Conservation (phyloP, 92 coral and sea anemone genomes). For the Blastomussa wellsi region DNA sequence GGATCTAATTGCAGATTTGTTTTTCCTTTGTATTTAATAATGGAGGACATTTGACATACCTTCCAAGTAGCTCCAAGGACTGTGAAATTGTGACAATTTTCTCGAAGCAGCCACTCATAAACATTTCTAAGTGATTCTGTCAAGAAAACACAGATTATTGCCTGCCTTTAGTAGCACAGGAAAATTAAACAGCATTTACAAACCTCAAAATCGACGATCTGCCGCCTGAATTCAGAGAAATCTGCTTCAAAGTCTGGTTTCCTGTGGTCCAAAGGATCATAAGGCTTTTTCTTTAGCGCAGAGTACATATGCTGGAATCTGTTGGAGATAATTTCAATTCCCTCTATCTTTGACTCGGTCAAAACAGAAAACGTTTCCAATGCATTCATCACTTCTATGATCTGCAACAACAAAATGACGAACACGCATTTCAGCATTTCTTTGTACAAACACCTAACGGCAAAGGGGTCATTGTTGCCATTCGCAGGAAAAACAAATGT, state of each 20-base stretch:
- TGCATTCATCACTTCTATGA: conserved; percentile 80
- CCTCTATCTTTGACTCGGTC: conserved; percentile 88
- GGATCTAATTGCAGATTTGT: not conserved
- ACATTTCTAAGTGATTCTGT: conserved; percentile 68
- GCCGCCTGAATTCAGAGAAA: conserved; percentile 77
- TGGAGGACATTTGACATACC: conserved; percentile 30
- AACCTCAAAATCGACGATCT: conserved; percentile 76
- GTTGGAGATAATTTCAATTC: conserved; percentile 75
- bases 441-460: not conserved
- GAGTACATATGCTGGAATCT: conserved; percentile 82
- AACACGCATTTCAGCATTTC: not conserved
- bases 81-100: conserved; percentile 71
- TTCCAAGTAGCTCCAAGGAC: conserved; percentile 72
- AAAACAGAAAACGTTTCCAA: conserved; percentile 86
- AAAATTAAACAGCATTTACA: not conserved
- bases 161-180: not conserved
- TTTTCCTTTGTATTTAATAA: too few species aligned
- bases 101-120: conserved; percentile 76
- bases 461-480: not conserved
- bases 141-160: not conserved
- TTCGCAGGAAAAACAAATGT: too few species aligned
- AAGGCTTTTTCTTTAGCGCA: conserved; percentile 79
- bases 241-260: conserved; percentile 78
- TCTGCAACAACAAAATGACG: conserved; percentile 42
- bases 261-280: conserved; percentile 87